Conservation (phyloP, 92 coral and sea anemone genomes). For the Epizoanthus rinbou region DNA sequence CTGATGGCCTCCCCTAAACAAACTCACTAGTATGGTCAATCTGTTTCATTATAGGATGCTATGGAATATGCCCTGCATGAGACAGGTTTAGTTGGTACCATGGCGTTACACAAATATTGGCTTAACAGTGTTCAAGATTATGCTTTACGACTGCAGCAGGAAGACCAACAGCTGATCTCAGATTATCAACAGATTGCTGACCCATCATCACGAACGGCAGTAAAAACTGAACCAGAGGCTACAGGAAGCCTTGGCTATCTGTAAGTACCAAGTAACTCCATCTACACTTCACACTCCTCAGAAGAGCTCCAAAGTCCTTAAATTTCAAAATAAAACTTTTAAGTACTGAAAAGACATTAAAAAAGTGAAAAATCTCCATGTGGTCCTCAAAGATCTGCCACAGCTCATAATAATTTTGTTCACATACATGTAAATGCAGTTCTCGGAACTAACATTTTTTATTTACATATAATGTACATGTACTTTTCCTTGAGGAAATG, state of each 20-base stretch:
- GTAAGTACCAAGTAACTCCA: not conserved
- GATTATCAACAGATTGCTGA: constrained; percentile 79
- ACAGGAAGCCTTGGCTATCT: not conserved
- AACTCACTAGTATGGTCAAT: not conserved
- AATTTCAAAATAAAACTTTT: too few species aligned
- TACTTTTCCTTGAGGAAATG: too few species aligned
- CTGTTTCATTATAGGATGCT: constrained; percentile 67
- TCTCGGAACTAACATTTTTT: too few species aligned
- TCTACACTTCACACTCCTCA: not conserved
- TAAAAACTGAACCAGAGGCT: constrained; percentile 17
- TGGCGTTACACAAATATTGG: constrained; percentile 91
- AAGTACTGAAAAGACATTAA: too few species aligned
- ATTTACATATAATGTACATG: too few species aligned
- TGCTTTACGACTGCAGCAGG: constrained; percentile 85
- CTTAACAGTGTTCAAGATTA: constrained; percentile 76
- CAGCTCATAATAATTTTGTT: too few species aligned
- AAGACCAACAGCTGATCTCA: constrained; percentile 79
- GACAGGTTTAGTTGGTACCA: constrained; percentile 87
- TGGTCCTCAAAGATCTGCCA: too few species aligned
- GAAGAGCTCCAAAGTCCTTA: too few species aligned
- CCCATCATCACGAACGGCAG: constrained; percentile 3
- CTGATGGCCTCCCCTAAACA: not conserved
- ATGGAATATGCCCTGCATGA: constrained; percentile 93
- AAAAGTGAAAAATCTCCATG: too few species aligned
- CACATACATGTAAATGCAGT: too few species aligned